A percentile compares a stretch with the other conserved stretches of the same genome.
Evolutionary conservation across 2,797 vertebrate species (phyloP).

Genomic region (Phataginus tricuspis): DNA sequence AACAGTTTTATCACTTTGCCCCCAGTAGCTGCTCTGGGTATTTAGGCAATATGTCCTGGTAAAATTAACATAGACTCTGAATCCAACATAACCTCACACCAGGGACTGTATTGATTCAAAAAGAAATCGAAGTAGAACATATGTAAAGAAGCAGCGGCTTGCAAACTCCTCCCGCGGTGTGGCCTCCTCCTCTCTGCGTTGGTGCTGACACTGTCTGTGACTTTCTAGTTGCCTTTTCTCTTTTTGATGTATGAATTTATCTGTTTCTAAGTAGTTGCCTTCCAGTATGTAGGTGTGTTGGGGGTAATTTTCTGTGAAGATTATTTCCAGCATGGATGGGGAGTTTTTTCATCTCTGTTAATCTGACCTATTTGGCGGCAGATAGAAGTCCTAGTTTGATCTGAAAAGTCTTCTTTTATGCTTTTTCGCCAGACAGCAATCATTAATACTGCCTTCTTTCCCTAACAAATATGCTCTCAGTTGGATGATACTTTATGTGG

Average conservation of each 20-base stretch:
- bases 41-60: neutral
- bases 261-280: neutral
- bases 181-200: neutral
- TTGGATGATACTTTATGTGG: neutral
- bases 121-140: neutral
- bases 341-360: neutral
- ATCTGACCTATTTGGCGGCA: neutral
- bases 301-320: neutral
- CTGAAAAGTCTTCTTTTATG: neutral
- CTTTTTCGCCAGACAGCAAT: neutral
- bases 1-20: neutral
- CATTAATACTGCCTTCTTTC: neutral
- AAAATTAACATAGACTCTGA: neutral
- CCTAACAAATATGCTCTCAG: neutral
- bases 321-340: neutral
- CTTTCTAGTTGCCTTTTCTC: neutral
- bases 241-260: neutral
- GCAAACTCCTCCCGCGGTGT: neutral
- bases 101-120: neutral
- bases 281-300: neutral
- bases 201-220: too few relatives aligned
- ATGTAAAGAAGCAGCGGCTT: neutral
- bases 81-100: neutral
- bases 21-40: neutral
- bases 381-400: neutral